Evolutionary conservation across 2,113 vertebrate species (phyloP), one percentile per base, ranked within the genome.

Genomic region (Malurus alboscapulatus): DNA sequence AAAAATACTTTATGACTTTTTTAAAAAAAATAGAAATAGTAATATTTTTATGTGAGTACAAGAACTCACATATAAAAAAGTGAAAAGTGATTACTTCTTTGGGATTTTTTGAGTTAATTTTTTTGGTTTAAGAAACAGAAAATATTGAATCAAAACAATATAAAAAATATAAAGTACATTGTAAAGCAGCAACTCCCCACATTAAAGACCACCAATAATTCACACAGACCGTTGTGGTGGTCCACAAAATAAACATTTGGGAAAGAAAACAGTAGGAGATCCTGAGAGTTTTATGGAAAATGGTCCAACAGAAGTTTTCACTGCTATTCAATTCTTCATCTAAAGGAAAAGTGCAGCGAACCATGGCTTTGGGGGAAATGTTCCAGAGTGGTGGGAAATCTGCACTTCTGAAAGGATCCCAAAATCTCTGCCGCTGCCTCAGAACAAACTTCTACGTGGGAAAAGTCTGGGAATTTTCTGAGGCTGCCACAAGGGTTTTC

Each of bases 181-280:
- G 19, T 51, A 63, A 59, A 75, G 53, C 40, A 73, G 10, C 7
- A 84, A 74, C 19, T 89, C 6, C 29, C 59, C 88, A 93, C 88
- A 92, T 79, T 24, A 88, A 86, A 92, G 88, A 74, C 86, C 76
- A 88, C 61, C 77, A 84, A 36, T 78, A 90, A 92, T 87, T 94
- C 54, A 45, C 10, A 6, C 30, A 88, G 65, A n/a, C 53, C 86
- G n/a, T 90, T 94, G 94, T 87, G 91, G 93, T 88, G 95, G 96
- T 96, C 92, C 92, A 84, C 93, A 96, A 88, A 93, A 88, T 4
- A 84, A 95, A 92, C 57, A 25, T 90, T 92, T 74, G 71, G 88
- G 86, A 48, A 93, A 30, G 38, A 77, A 66, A 92, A n/a, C 85
- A 74, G 90, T 6, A n/a, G 88, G 85, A 44, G 59, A 55, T 86